Evolutionary conservation across 1,140 invertebrate genomes (phyloP), one percentile per base, ranked within the genome.

Genomic region (Brachionus calyciflorus): DNA sequence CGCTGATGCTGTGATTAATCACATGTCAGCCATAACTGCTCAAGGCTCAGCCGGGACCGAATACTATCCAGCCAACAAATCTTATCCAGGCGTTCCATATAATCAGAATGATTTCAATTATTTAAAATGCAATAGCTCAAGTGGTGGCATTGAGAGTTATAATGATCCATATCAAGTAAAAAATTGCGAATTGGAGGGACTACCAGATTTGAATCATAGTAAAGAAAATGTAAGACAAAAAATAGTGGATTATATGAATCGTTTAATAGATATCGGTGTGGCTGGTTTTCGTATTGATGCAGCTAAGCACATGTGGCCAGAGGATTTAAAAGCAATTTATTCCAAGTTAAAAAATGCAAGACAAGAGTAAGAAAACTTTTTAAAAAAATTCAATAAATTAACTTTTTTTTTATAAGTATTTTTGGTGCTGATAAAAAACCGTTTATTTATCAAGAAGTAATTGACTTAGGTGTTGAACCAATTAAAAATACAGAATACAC

Each of bases 1-100:
- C 80, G 91, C 91, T 0, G 93, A 96, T 83, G 87, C 89, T 0
- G 88, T 96, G 1, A 85, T 94, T 30, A 96, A 96, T 81, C 93
- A 96, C 83, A 95, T 95, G 93, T 89, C 89, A 7, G 90, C 88
- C n/a, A 84, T 81, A 12, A 82, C 78, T n/a, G 57, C 24, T 80
- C 77, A 14, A 80, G 81, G 14, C 81, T 83, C 5, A 84, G 86
- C 12, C 73, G 78, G 86, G 40, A 79, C 77, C 7, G 80, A 80
- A 9, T 82, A 79, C 55, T 86, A 87, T 78, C 83, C 87, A 41
- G 80, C 76, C 1, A 78, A 65, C 2, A 51, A 81, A 21, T 75
- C 79, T 17, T 89, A 84, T 78, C 85, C 87, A 7, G 86, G 84
- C 2, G 87, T 89, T 10, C 87, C 88, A 0, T 89, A 82, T 78